Percentiles rank a stretch among this genome's conserved stretches.
Conservation (phyloP, 1,140 invertebrate species). For the Drosophila pectinifera region DNA sequence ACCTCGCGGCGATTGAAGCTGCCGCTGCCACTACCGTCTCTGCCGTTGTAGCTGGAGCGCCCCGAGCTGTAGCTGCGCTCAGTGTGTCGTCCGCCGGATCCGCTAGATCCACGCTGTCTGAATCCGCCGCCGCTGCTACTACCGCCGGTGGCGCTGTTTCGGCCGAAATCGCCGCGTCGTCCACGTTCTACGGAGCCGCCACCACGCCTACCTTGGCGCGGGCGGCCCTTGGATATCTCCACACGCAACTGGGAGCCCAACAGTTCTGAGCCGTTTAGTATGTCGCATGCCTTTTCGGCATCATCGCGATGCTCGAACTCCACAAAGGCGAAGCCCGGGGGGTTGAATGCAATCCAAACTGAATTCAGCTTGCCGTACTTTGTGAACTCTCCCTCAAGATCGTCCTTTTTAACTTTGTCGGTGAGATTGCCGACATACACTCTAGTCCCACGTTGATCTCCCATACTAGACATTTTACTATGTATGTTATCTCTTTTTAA, state of each 20-base stretch:
- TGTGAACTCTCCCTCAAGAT: conserved; percentile 93
- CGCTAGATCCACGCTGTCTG: conserved; percentile 76
- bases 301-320: conserved; percentile 98
- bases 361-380: conserved; percentile 97
- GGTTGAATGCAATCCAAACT: conserved; percentile 98
- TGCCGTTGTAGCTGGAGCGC: conserved; percentile 82
- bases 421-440: conserved; percentile 94
- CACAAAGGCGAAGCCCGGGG: conserved; percentile 98
- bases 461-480: conserved; percentile 59
- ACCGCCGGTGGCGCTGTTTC: conserved; percentile 85
- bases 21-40: conserved; percentile 79
- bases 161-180: conserved; percentile 85
- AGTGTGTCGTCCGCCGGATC: conserved; percentile 78
- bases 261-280: conserved; percentile 94
- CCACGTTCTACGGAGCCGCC: conserved; percentile 86
- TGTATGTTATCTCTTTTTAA: conserved; percentile 27
- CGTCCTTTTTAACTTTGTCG: conserved; percentile 94
- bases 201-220: conserved; percentile 86
- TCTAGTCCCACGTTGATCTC: conserved; percentile 88
- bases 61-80: conserved; percentile 86
- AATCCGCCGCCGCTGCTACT: conserved; percentile 80
- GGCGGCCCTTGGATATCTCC: conserved; percentile 91
- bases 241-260: conserved; percentile 92
- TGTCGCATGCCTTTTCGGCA: conserved; percentile 96
- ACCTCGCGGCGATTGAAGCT: conserved; percentile 81